phyloP scores from a whole-genome alignment of 2,888 invertebrate species.

The Erannis defoliaria region DNA sequence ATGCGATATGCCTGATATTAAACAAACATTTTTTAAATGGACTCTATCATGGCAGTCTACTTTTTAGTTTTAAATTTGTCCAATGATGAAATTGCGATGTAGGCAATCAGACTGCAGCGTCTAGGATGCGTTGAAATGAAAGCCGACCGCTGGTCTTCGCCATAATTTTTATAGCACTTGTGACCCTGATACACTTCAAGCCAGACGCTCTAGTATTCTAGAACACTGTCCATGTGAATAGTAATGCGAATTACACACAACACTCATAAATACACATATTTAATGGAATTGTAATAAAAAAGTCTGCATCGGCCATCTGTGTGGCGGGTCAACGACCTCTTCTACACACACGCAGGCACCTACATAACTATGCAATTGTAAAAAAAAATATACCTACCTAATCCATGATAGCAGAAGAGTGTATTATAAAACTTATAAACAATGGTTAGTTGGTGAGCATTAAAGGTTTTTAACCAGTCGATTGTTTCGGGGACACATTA shows the following conservation, averaged over 20 bases:
- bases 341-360: slow-evolving; percentile 10
- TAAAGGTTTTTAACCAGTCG: slow-evolving; percentile 58
- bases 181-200: slow-evolving; percentile 33
- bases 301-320: slow-evolving; percentile 44
- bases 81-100: not conserved
- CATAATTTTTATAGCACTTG: slow-evolving; percentile 29
- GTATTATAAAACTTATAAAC: slow-evolving; percentile 45
- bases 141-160: not conserved
- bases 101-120: not conserved
- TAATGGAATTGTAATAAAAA: slow-evolving; percentile 43
- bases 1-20: no score
- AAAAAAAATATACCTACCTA: slow-evolving; percentile 52
- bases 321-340: slow-evolving; percentile 44
- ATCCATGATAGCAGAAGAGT: slow-evolving; percentile 56
- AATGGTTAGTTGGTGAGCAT: slow-evolving; percentile 63
- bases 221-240: slow-evolving; percentile 34
- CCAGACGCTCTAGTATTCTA: slow-evolving; percentile 34
- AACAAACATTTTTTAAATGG: no score
- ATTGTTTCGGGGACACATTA: slow-evolving; percentile 63
- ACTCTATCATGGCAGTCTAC: not conserved
- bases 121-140: slow-evolving; percentile 3
- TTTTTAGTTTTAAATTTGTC: not conserved
- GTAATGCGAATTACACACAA: slow-evolving; percentile 43
- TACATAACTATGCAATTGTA: slow-evolving; percentile 58
- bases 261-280: slow-evolving; percentile 34